Evolutionary conservation across 2,113 vertebrate genomes (phyloP), one percentile per base, ranked within the genome.

Genomic region (Shinisaurus crocodilurus): DNA sequence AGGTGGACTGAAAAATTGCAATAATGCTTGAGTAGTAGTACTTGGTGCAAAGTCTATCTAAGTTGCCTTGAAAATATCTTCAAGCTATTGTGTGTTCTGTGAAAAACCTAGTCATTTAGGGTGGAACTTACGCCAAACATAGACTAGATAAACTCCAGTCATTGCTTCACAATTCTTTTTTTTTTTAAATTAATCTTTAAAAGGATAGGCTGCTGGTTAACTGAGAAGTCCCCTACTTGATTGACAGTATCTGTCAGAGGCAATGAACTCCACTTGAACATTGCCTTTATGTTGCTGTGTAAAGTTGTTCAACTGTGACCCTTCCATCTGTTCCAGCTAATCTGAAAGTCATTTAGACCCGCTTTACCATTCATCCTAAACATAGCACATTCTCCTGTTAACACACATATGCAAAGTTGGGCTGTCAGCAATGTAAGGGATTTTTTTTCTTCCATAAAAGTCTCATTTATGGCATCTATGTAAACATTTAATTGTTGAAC

Each of bases 241-340:
- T 97, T 98, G 98, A 97, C 98, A 98, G 97, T 96, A 97, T 98
- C 98, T 97, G 97, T 98, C 97, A 96, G 95, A 97, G 97, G 97
- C 98, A 97, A 98, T 98, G 98, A 98, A 98, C 98, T 98, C 97
- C 95, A 97, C 97, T 98, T 96, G 97, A 97, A 96, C 95, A 95
- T 96, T 93, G 97, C 98, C 97, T 98, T 98, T 98, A 97, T 98
- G 97, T 96, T 95, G 92, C 96, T 98, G 97, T 98, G 98, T 98
- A 97, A 97, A 98, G 97, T 98, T 98, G 98, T 97, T 98, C 97
- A 98, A 98, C 97, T 98, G 98, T 98, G 98, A 98, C 98, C 98
- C 97, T 97, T 97, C 98, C 98, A 98, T 98, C 98, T 98, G 98
- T 98, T 98, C 97, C 97, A 97, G 96, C 97, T 98, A 98, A 98